Conservation (phyloP, 2,113 vertebrate genomes). For the Tricholaema leucomelas region DNA sequence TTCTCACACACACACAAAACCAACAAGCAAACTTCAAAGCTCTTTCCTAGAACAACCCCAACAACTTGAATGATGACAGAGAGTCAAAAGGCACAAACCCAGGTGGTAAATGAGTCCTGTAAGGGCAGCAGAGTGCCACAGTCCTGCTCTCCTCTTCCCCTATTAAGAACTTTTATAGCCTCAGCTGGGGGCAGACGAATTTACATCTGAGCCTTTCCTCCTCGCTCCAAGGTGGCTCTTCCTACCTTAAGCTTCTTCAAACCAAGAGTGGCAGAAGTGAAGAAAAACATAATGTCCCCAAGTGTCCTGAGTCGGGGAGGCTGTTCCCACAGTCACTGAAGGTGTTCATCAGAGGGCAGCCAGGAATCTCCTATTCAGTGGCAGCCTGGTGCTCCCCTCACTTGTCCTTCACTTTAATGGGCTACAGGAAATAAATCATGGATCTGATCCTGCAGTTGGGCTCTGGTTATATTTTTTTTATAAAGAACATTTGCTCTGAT, state of each 20-base stretch:
- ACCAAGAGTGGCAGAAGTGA: background rate
- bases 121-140: background rate
- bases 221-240: background rate
- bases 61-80: background rate
- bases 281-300: background rate
- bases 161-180: background rate
- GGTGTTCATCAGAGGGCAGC: background rate
- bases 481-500: slow-evolving; percentile 74
- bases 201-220: background rate
- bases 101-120: background rate
- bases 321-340: background rate
- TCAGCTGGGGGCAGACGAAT: background rate
- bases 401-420: slow-evolving; percentile 66
- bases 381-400: background rate
- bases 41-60: background rate
- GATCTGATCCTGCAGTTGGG: slow-evolving; percentile 35
- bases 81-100: background rate
- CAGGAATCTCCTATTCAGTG: background rate
- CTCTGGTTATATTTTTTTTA: slow-evolving; percentile 61
- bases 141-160: background rate
- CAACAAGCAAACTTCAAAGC: background rate
- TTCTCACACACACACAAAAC: background rate
- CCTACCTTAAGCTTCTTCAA: background rate
- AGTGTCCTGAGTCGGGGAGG: fast-evolving
- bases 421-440: slow-evolving; percentile 59